phyloP scores from a whole-genome alignment of 2,888 invertebrate genomes.

The Agrypnus murinus region DNA sequence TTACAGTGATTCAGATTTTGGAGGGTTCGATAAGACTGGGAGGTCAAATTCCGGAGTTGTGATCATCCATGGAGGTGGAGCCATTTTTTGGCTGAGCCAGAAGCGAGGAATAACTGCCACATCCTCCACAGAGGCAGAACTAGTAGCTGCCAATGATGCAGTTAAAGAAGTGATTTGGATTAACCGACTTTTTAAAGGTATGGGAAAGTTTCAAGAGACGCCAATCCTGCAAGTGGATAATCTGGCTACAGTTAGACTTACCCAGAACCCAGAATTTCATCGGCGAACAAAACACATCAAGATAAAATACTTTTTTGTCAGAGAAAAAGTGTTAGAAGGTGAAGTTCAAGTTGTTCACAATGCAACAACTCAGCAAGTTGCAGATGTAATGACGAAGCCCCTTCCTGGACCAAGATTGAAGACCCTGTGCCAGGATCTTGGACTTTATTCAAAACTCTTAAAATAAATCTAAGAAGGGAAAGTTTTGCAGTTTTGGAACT shows the following conservation, averaged over 20 bases:
- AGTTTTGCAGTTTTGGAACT: too few relatives aligned
- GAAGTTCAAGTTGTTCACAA: too few relatives aligned
- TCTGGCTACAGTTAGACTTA: conserved; percentile 55
- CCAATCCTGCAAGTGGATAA: conserved; percentile 58
- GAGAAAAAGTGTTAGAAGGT: too few relatives aligned
- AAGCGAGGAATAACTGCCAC: conserved; percentile 41
- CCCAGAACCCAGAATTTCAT: conserved; percentile 60
- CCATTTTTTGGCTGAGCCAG: conserved; percentile 54
- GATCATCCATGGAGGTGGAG: conserved; percentile 48
- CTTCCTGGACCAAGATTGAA: too few relatives aligned
- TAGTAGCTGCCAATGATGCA: conserved; percentile 59
- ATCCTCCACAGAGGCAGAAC: conserved; percentile 57
- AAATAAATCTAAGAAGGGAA: too few relatives aligned
- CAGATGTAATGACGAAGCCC: too few relatives aligned
- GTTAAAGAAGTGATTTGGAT: conserved; percentile 60
- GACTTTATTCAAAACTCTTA: too few relatives aligned
- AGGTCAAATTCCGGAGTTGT: conserved; percentile 49
- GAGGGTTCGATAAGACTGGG: conserved; percentile 58
- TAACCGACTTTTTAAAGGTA: conserved; percentile 55
- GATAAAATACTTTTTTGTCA: conserved; percentile 54
- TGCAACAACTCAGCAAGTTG: too few relatives aligned
- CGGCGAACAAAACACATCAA: conserved; percentile 59
- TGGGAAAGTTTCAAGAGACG: conserved; percentile 47
- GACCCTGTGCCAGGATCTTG: too few relatives aligned
- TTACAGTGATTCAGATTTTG: conserved; percentile 63